Evolutionary conservation across 2,888 invertebrate species (phyloP).

Genomic region (Griposia aprilina): DNA sequence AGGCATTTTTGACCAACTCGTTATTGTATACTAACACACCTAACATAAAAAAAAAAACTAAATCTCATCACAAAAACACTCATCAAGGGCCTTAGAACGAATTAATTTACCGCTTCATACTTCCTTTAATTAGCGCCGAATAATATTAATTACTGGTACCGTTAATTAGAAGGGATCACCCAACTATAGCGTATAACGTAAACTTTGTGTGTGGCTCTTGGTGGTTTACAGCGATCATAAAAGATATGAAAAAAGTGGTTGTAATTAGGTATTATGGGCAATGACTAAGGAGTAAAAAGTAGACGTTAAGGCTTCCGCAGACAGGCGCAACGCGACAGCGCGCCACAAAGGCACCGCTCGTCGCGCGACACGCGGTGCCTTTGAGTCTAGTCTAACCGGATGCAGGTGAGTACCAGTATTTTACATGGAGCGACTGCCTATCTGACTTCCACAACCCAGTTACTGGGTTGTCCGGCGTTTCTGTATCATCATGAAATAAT

Average conservation of each 20-base stretch:
- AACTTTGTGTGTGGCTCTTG: constrained; percentile 35
- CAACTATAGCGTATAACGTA: constrained; percentile 13
- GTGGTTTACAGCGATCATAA: constrained; percentile 29
- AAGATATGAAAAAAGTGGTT: constrained; percentile 24
- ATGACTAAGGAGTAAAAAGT: constrained; percentile 20
- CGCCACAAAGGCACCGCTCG: too few relatives aligned
- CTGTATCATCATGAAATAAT: neutral
- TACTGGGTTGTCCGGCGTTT: too few relatives aligned
- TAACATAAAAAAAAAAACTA: too few relatives aligned
- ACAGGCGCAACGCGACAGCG: too few relatives aligned
- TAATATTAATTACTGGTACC: constrained; percentile 65
- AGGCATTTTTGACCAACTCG: neutral
- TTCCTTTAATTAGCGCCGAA: constrained; percentile 64
- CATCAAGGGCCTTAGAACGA: constrained; percentile 51
- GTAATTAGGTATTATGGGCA: constrained; percentile 28
- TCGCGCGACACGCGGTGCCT: too few relatives aligned
- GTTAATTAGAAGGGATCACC: constrained; percentile 40
- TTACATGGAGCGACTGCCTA: too few relatives aligned
- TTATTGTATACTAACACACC: too few relatives aligned
- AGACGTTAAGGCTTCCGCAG: too few relatives aligned
- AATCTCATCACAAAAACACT: constrained; percentile 12
- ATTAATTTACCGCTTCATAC: constrained; percentile 68
- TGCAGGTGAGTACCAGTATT: too few relatives aligned
- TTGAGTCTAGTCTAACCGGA: too few relatives aligned
- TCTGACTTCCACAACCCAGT: too few relatives aligned